These are phyloP conservation scores for Leptinotarsa undecemlineata DNA, from an alignment of 1,140 invertebrate species.

Conservation along the genomic window DNA sequence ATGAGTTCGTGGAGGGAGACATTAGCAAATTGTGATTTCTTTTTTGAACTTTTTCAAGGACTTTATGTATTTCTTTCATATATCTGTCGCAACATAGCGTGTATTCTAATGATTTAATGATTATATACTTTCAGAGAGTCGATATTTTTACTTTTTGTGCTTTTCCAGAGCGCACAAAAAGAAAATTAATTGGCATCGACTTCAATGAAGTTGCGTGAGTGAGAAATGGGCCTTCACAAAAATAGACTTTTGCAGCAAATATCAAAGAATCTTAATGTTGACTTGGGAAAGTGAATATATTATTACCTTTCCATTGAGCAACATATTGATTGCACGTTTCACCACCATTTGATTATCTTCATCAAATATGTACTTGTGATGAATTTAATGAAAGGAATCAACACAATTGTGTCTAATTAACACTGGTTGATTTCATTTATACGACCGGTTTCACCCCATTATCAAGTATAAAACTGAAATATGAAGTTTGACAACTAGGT, in stretches of 20 bases:
- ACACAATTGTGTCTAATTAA: too few species aligned
- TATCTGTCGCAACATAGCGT: constrained; percentile 7
- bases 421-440: too few species aligned
- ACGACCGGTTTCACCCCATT: too few species aligned
- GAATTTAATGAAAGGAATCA: too few species aligned
- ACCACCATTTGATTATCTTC: too few species aligned
- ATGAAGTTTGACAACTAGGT: too few species aligned
- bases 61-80: not conserved
- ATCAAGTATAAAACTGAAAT: too few species aligned
- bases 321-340: too few species aligned
- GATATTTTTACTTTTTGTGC: not conserved
- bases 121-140: not conserved
- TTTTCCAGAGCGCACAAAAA: not conserved
- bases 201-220: constrained; percentile 7
- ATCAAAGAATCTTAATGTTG: not conserved
- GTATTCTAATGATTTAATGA: constrained; percentile 6
- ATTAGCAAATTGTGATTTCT: not conserved
- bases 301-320: too few species aligned
- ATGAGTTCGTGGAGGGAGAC: too few species aligned
- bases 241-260: not conserved
- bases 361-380: too few species aligned
- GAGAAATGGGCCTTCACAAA: not conserved
- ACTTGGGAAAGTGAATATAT: not conserved
- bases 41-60: not conserved
- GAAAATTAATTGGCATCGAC: constrained; percentile 6